Percentiles rank a stretch among this genome's conserved stretches.
Evolutionary conservation across 37 sponge, comb jelly and placozoan genomes (phyloP).

Genomic region (Spongia lamella): DNA sequence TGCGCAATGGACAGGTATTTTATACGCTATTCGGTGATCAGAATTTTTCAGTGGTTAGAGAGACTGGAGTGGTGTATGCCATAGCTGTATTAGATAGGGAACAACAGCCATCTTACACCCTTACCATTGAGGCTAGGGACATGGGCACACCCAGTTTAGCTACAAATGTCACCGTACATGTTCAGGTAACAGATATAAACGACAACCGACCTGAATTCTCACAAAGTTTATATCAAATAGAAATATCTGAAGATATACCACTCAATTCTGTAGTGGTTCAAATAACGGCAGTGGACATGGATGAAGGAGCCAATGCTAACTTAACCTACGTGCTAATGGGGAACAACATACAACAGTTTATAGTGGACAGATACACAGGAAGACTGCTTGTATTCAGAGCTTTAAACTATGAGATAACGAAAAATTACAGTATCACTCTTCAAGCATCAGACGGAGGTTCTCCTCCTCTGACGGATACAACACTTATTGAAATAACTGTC

Average conservation of each 20-base stretch:
- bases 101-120: slow-evolving; percentile 2
- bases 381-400: slow-evolving; percentile 5
- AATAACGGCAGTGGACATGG: slow-evolving; percentile 30
- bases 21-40: neutral
- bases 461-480: neutral
- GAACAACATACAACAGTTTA: slow-evolving; percentile 13
- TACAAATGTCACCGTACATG: slow-evolving; percentile 24
- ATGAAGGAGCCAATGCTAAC: slow-evolving; percentile 42
- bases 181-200: slow-evolving; percentile 56
- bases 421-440: slow-evolving; percentile 35
- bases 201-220: slow-evolving; percentile 50
- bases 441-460: slow-evolving; percentile 25
- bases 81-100: slow-evolving; percentile 56
- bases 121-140: slow-evolving; percentile 50
- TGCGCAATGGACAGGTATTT: neutral
- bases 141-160: neutral
- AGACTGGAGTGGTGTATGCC: slow-evolving; percentile 40
- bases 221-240: neutral
- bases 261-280: slow-evolving; percentile 9
- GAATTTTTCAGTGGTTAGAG: slow-evolving; percentile 22
- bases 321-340: neutral
- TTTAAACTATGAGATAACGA: slow-evolving; percentile 39
- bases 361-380: slow-evolving; percentile 30
- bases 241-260: neutral
- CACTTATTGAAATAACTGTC: neutral